phyloP scores from a whole-genome alignment of 2,797 vertebrate species.

The Parauchenoglanis ngamensis region DNA sequence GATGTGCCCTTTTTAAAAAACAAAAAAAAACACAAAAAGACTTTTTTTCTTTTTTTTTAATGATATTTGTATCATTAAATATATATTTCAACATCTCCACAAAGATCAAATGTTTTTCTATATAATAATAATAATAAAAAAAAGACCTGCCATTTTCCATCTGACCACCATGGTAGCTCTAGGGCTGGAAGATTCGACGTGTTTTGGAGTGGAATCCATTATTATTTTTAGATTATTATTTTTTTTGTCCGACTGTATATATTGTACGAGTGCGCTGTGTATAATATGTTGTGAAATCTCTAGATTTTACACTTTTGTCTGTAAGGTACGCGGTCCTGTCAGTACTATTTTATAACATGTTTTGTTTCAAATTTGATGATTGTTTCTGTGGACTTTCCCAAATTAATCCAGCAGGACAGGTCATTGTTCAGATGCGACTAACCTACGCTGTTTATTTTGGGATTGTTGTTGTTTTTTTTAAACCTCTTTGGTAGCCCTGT shows the following conservation, averaged over 20 bases:
- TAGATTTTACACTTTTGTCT: constrained; percentile 57
- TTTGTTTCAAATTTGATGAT: constrained; percentile 30
- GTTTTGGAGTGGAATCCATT: constrained; percentile 42
- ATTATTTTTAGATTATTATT: constrained; percentile 37
- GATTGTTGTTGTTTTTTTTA: neutral
- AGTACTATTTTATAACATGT: neutral
- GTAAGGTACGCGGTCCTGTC: neutral
- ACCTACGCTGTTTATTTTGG: constrained; percentile 30
- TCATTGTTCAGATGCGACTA: constrained; percentile 1
- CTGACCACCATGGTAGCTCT: constrained; percentile 12
- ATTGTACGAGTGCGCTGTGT: constrained; percentile 60
- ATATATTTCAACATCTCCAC: constrained; percentile 45
- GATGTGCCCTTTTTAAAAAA: neutral
- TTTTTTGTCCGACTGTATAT: constrained; percentile 63
- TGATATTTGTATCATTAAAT: constrained; percentile 40
- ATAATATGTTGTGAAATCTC: constrained; percentile 70
- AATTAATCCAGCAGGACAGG: constrained; percentile 22
- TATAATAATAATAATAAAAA: neutral
- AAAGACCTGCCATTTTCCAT: constrained; percentile 50
- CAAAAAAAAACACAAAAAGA: neutral
- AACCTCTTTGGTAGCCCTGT: neutral
- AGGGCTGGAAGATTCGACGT: constrained; percentile 17
- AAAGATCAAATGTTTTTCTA: constrained; percentile 58
- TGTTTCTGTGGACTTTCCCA: constrained; percentile 18
- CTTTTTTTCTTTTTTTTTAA: constrained; percentile 18